These are phyloP conservation scores for Maccullochella peelii DNA, from an alignment of 2,113 vertebrate species.

Conservation along the genomic window DNA sequence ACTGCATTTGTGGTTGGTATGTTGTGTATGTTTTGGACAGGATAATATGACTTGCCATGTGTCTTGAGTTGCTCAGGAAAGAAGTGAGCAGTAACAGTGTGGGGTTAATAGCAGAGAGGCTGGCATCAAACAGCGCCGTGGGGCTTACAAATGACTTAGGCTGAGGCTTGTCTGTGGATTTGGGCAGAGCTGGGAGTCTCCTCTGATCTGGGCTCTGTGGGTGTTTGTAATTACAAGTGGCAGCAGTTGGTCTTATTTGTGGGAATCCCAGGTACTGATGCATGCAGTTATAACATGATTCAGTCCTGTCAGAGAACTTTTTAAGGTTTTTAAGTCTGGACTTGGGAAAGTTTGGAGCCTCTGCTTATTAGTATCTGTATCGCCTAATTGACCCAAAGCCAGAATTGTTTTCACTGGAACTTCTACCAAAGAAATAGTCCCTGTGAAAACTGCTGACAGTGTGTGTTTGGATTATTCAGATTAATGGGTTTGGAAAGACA, in stretches of 20 bases:
- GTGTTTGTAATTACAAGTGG: conserved; percentile 61
- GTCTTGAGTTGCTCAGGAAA: conserved; percentile 34
- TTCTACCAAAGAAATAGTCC: not conserved
- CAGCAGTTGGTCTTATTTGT: conserved; percentile 53
- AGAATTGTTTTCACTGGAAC: too few species aligned
- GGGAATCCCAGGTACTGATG: conserved; percentile 44
- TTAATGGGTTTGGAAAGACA: not conserved
- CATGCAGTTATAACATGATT: conserved; percentile 58
- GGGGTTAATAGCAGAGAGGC: conserved; percentile 16
- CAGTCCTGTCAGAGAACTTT: conserved; percentile 35
- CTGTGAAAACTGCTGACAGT: not conserved
- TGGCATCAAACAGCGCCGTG: conserved; percentile 25
- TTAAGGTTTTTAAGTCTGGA: conserved; percentile 41
- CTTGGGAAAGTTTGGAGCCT: conserved; percentile 46
- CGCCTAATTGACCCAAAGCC: not conserved
- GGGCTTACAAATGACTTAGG: conserved; percentile 24
- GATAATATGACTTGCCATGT: conserved; percentile 50
- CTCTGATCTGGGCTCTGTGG: conserved; percentile 67
- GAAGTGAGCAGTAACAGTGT: conserved; percentile 17
- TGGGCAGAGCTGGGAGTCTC: conserved; percentile 47
- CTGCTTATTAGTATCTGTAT: conserved; percentile 32
- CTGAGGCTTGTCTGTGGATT: conserved; percentile 48
- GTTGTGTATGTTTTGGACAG: conserved; percentile 60
- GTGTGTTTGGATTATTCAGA: not conserved
- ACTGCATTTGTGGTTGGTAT: conserved; percentile 58